These are phyloP conservation scores for Colistium nudipinnis DNA, from an alignment of 2,113 vertebrate species.

Conservation along the genomic window DNA sequence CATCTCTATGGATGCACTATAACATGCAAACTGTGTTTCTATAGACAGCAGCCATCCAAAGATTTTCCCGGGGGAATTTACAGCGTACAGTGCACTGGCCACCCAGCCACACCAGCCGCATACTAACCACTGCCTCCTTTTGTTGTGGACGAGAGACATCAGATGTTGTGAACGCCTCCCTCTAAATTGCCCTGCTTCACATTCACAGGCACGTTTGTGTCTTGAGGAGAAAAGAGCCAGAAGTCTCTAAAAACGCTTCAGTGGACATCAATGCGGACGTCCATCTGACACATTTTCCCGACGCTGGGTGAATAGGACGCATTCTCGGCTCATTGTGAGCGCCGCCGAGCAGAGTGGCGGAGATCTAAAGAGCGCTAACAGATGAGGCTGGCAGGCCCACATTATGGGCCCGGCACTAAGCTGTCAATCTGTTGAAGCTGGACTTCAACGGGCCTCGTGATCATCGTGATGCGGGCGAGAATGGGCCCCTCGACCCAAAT, in stretches of 20 bases:
- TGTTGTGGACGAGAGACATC: slow-evolving; percentile 70
- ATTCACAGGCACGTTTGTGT: slow-evolving; percentile 66
- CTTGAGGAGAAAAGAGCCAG: slow-evolving; percentile 63
- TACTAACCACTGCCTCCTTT: slow-evolving; percentile 70
- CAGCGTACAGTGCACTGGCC: slow-evolving; percentile 54
- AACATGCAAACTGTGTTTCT: slow-evolving; percentile 36
- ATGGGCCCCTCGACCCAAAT: slow-evolving; percentile 43
- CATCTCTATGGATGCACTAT: slow-evolving; percentile 53
- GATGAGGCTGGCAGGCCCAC: slow-evolving; percentile 56
- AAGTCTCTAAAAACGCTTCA: slow-evolving; percentile 75
- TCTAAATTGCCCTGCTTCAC: slow-evolving; percentile 59
- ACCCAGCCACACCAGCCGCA: slow-evolving; percentile 57
- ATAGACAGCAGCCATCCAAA: slow-evolving; percentile 60
- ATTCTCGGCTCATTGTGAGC: slow-evolving; percentile 55
- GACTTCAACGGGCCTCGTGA: slow-evolving; percentile 31
- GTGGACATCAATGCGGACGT: slow-evolving; percentile 69
- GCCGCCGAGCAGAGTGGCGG: slow-evolving; percentile 44
- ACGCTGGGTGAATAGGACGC: slow-evolving; percentile 59
- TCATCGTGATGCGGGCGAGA: slow-evolving; percentile 27
- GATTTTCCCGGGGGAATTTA: slow-evolving; percentile 66
- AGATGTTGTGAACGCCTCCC: slow-evolving; percentile 67
- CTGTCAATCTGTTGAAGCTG: slow-evolving; percentile 54
- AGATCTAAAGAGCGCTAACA: slow-evolving; percentile 58
- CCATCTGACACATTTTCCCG: slow-evolving; percentile 68
- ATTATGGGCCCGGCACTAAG: slow-evolving; percentile 40